These are phyloP conservation scores for Hedychridium roseum DNA, from an alignment of 2,888 invertebrate species.

Conservation along the genomic window DNA sequence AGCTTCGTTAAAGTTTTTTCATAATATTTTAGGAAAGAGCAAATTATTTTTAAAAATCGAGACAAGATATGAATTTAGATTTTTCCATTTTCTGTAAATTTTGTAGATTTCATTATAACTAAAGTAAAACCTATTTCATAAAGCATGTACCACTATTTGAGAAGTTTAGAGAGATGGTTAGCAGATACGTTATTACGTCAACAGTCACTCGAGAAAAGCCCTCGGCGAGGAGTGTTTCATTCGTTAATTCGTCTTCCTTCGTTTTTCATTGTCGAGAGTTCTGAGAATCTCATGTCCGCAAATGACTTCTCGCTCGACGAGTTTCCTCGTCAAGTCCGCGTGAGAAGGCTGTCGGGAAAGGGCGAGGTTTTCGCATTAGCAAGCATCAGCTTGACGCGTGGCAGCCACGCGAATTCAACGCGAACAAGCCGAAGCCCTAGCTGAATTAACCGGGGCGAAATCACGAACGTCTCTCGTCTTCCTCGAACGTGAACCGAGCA, in stretches of 20 bases:
- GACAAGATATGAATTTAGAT: background rate
- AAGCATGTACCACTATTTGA: no score
- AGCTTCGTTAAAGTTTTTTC: no score
- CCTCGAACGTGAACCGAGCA: conserved; percentile 30
- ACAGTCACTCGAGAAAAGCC: no score
- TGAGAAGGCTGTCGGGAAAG: conserved; percentile 4
- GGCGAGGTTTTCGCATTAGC: no score
- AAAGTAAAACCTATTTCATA: background rate
- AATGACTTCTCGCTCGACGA: conserved; percentile 19
- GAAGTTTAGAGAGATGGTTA: no score
- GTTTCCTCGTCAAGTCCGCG: background rate
- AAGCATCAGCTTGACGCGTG: conserved; percentile 31
- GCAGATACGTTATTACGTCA: no score
- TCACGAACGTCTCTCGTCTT: conserved; percentile 31
- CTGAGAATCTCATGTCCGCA: conserved; percentile 25
- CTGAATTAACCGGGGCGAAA: conserved; percentile 41
- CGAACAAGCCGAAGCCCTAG: conserved; percentile 19
- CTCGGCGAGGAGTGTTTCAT: no score
- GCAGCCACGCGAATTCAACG: conserved; percentile 35
- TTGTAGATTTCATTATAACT: background rate
- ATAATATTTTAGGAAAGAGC: no score
- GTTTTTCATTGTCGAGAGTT: no score
- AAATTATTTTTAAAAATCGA: no score
- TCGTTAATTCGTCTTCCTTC: no score
- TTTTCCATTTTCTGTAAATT: background rate